Percentiles rank a stretch among this genome's conserved stretches.
phyloP scores from a whole-genome alignment of 2,797 vertebrate species.

The Monodelphis domestica region DNA sequence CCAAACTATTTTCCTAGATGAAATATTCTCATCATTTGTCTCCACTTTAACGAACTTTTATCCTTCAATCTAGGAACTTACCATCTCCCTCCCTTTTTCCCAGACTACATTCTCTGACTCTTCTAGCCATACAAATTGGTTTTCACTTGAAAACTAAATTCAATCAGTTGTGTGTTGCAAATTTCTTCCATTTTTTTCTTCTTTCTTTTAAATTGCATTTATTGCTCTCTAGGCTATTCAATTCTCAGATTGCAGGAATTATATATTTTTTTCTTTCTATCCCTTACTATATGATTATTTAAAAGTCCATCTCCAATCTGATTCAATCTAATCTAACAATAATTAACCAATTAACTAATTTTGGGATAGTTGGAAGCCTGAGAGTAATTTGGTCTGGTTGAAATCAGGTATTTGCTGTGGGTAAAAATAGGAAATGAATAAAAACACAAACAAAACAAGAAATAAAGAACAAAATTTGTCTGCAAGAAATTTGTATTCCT shows the following conservation, averaged over 20 bases:
- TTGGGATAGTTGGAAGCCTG: too few species aligned
- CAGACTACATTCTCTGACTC: neutral
- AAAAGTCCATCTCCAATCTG: neutral
- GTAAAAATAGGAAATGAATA: neutral
- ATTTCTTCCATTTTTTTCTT: neutral
- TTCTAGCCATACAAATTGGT: neutral
- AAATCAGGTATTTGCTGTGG: too few species aligned
- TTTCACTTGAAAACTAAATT: neutral
- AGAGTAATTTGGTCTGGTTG: too few species aligned
- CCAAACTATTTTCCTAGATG: neutral
- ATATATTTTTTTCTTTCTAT: neutral
- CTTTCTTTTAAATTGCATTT: neutral
- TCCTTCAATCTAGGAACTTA: neutral
- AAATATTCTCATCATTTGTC: neutral
- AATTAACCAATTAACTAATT: neutral
- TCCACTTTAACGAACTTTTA: neutral
- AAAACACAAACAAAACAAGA: neutral
- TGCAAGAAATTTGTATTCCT: neutral
- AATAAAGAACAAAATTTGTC: neutral
- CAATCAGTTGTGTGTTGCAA: neutral
- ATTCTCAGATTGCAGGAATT: neutral
- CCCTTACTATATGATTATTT: neutral
- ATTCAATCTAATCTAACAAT: neutral
- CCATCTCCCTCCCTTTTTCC: neutral
- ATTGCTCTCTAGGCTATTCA: neutral